phyloP scores from a whole-genome alignment of 2,113 vertebrate genomes.

The Myanophis thanlyinensis region DNA sequence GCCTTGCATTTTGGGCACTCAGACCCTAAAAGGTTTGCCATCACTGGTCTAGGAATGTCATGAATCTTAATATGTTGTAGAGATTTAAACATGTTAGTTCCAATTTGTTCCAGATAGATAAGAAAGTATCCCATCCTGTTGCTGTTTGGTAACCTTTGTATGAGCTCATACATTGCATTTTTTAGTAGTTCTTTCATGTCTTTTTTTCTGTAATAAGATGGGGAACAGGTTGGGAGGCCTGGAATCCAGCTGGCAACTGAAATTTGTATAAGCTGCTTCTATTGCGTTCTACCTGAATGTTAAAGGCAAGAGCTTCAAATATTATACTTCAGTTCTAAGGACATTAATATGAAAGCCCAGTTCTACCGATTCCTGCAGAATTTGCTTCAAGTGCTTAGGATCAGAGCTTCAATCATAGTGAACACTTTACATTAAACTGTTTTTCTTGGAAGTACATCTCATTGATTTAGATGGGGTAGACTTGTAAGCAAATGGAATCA shows the following conservation, averaged over 20 bases:
- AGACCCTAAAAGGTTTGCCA: too few species aligned
- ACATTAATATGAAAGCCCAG: neutral
- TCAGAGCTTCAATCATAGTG: neutral
- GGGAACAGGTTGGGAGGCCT: rapidly evolving
- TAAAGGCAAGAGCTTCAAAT: neutral
- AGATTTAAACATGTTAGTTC: conserved; percentile 11
- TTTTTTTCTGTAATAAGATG: rapidly evolving
- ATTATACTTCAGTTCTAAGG: neutral
- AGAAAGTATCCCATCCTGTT: neutral
- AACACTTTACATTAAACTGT: neutral
- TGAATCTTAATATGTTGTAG: conserved; percentile 2
- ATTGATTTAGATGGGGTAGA: conserved; percentile 4
- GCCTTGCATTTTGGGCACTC: too few species aligned
- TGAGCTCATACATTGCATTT: neutral
- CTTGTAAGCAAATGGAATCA: neutral
- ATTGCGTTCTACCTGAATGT: neutral
- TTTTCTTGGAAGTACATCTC: neutral
- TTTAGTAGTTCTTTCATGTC: neutral
- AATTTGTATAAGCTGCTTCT: neutral
- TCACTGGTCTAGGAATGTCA: neutral
- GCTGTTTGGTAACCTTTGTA: rapidly evolving
- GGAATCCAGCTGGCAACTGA: neutral
- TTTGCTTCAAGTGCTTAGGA: neutral
- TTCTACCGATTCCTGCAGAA: neutral
- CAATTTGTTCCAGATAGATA: neutral